phyloP scores from a whole-genome alignment of 2,113 vertebrate genomes.

The Sula dactylatra region DNA sequence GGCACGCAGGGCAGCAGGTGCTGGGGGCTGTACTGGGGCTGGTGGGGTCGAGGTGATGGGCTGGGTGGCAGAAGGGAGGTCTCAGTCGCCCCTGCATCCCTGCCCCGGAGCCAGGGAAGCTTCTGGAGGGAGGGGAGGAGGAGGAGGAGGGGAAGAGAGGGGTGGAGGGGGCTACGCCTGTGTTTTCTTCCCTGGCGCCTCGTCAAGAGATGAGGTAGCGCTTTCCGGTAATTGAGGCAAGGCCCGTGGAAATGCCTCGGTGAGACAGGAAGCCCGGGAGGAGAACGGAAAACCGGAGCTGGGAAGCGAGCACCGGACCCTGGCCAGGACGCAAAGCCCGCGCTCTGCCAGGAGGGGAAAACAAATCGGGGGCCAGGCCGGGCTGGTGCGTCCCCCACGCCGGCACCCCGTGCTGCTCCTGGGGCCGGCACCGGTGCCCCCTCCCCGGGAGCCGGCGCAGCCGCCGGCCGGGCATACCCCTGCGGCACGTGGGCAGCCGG shows the following conservation, averaged over 20 bases:
- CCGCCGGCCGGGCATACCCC: background rate
- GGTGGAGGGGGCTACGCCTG: background rate
- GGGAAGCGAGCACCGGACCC: background rate
- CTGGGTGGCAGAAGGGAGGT: background rate
- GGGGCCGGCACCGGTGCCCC: accelerated
- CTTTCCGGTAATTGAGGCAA: conserved; percentile 54
- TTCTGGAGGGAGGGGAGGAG: background rate
- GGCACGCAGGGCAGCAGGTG: background rate
- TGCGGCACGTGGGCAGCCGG: accelerated
- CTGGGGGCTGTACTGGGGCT: background rate
- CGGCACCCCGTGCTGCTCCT: accelerated
- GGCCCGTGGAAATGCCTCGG: background rate
- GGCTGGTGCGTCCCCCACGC: accelerated
- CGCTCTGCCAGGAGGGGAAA: too few relatives aligned
- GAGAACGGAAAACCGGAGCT: background rate
- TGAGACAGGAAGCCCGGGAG: background rate
- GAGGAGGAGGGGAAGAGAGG: background rate
- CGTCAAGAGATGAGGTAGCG: conserved; percentile 38
- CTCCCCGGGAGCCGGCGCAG: accelerated
- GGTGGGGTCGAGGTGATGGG: accelerated
- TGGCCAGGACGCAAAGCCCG: background rate
- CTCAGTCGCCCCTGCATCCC: background rate
- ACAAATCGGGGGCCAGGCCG: background rate
- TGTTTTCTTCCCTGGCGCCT: conserved; percentile 31
- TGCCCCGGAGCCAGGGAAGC: background rate